Evolutionary conservation across 1,140 invertebrate genomes (phyloP), one percentile per base, ranked within the genome.

Genomic region (Anadara kagoshimensis): DNA sequence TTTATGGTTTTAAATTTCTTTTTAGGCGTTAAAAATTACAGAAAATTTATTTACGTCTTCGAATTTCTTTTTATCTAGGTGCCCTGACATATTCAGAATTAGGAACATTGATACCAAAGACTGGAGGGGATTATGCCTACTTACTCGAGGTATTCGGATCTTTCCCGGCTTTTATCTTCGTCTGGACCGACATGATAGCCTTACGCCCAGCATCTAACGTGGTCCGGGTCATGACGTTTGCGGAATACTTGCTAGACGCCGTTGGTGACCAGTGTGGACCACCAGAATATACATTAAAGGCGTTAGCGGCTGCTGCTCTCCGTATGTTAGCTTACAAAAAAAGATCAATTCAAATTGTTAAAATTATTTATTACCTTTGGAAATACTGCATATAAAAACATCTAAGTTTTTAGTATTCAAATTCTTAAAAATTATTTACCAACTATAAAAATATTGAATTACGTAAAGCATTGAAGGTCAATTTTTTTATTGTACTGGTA

Each of bases 1-100:
- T n/a, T n/a, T n/a, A n/a, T n/a, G n/a, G n/a, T n/a, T n/a, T n/a
- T n/a, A n/a, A n/a, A n/a, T n/a, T n/a, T n/a, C n/a, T n/a, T n/a
- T n/a, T n/a, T n/a, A n/a, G n/a, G n/a, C n/a, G n/a, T n/a, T n/a
- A n/a, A n/a, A n/a, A n/a, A n/a, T n/a, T n/a, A n/a, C n/a, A n/a
- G n/a, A n/a, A n/a, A n/a, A n/a, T n/a, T n/a, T n/a, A n/a, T n/a
- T n/a, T n/a, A n/a, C n/a, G n/a, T n/a, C n/a, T n/a, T n/a, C 16
- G 14, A 20, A 20, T 20, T 18, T n/a, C 10, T 54, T 36, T 44
- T 51, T 22, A 68, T 51, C 26, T 84, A 95, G 94, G 94, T 59
- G 94, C 94, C 0, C 85, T 96, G 44, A 93, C 93, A 11, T 96
- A 94, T 83, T 94, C 94, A 22, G 94, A 96, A 89, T 85, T 96